Base-by-base conservation (phyloP, 2,888 invertebrate genomes). In the Perizoma affinitatum region DNA sequence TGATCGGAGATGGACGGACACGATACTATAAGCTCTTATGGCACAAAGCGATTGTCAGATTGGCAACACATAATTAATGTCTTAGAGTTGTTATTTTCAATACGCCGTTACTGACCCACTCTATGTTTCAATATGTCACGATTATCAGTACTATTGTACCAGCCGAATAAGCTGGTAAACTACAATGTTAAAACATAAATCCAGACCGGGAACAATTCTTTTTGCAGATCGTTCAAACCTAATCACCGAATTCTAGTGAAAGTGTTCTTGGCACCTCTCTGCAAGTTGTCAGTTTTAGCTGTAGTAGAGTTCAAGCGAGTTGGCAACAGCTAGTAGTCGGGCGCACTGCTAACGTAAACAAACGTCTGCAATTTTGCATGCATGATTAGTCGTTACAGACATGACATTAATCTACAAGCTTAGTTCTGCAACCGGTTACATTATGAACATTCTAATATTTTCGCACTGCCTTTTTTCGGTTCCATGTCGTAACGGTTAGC, bases 401-500 rank as follows among this genome's bases (percentile, higher is more conserved):
- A 44, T 7, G 6, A 4, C 71, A 70, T 74, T 73, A 75, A 75
- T 75, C 38, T 38, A 7, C 38, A 38, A 38, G 55, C 58, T 61
- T 63, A 6, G 47, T 57, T 53, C 43, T 47, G 45, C 40, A 49
- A 49, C 44, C 44, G 36, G 35, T 10, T 11, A 50, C 42, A 47
- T 51, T 61, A 52, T 35, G 45, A 61, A 36, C 48, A 42, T 49
- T 56, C 61, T 56, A 49, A 53, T 54, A 57, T 46, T 36, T 61
- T 61, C 53, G 46, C 36, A 4, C 10, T 44, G 34, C 10, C 6
- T 22, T 43, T 42, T 42, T 58, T 62, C 76, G 87, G 88, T 89
- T 87, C 89, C 90, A 89, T 90, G 89, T 88, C 90, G 94, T 95
- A 95, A 95, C 93, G 95, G 95, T 95, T 94, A 95, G 95, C 95